Percentiles rank a stretch among this genome's conserved stretches.
These are phyloP conservation scores for Holocentrus rufus DNA, from an alignment of 2,797 vertebrate genomes.

Conservation along the genomic window DNA sequence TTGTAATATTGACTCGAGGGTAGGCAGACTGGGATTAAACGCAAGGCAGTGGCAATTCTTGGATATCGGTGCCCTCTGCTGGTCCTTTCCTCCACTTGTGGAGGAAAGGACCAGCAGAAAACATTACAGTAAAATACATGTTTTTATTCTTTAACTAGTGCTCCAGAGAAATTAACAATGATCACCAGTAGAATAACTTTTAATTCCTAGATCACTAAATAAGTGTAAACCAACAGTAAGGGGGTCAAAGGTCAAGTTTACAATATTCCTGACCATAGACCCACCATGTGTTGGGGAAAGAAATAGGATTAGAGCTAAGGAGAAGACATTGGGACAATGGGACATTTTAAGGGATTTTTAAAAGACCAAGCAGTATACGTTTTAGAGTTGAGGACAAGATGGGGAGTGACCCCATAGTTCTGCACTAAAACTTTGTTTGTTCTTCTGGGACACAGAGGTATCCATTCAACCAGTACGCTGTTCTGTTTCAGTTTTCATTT, in stretches of 20 bases:
- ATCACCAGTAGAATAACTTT: not conserved
- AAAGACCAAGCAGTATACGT: too few relatives aligned
- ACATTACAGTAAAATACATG: constrained; percentile 1
- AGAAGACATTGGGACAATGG: not conserved
- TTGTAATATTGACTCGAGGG: constrained; percentile 14
- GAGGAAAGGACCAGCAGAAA: constrained; percentile 2
- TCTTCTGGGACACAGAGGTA: not conserved
- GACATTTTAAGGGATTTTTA: not conserved
- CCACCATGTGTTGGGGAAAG: too few relatives aligned
- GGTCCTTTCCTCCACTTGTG: constrained; percentile 27
- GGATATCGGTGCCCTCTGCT: constrained; percentile 77
- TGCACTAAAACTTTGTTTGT: too few relatives aligned
- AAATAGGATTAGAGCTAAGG: not conserved
- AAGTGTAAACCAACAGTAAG: not conserved
- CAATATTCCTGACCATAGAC: too few relatives aligned
- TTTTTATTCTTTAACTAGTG: constrained; percentile 4
- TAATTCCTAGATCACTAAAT: not conserved
- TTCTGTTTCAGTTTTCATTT: not conserved
- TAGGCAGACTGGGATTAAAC: not conserved
- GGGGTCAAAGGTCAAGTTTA: too few relatives aligned
- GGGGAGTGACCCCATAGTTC: too few relatives aligned
- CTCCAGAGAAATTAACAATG: not conserved
- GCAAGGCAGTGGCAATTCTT: constrained; percentile 47
- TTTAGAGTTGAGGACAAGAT: too few relatives aligned
- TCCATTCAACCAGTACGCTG: not conserved